Evolutionary conservation across 2,888 invertebrate genomes (phyloP).

Genomic region (Congeria kusceri): DNA sequence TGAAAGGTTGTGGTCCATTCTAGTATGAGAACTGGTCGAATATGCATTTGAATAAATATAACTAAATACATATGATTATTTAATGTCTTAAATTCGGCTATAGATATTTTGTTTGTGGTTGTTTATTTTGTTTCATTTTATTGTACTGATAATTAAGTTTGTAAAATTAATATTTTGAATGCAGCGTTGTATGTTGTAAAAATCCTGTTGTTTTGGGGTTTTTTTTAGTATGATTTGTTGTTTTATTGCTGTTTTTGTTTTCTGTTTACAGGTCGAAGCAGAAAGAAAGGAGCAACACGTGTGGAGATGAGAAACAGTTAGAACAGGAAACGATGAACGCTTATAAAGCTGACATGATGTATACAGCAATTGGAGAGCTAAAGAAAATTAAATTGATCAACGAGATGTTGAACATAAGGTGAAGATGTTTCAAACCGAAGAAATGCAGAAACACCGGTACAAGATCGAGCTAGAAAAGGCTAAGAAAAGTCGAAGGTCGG

Average conservation of each 20-base stretch:
- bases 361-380: conserved; percentile 33
- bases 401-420: conserved; percentile 34
- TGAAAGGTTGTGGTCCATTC: conserved; percentile 53
- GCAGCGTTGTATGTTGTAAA: too few species aligned
- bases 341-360: conserved; percentile 56
- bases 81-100: too few species aligned
- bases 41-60: too few species aligned
- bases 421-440: conserved; percentile 28
- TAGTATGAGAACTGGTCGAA: too few species aligned
- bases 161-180: too few species aligned
- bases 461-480: conserved; percentile 24
- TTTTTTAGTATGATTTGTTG: too few species aligned
- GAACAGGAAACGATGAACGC: conserved; percentile 45
- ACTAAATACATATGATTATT: too few species aligned
- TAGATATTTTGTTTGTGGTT: too few species aligned
- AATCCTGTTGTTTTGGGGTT: too few species aligned
- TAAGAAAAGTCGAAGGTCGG: conserved; percentile 22
- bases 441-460: conserved; percentile 22
- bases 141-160: too few species aligned
- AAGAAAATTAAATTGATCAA: conserved; percentile 16
- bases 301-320: conserved; percentile 39
- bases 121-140: too few species aligned
- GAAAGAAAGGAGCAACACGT: conserved; percentile 48
- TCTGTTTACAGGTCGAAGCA: conserved; percentile 51
- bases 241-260: too few species aligned